Percentiles rank a stretch among this genome's conserved stretches.
These are phyloP conservation scores for Mesaphorura yosii DNA, from an alignment of 1,140 invertebrate genomes.

Conservation along the genomic window DNA sequence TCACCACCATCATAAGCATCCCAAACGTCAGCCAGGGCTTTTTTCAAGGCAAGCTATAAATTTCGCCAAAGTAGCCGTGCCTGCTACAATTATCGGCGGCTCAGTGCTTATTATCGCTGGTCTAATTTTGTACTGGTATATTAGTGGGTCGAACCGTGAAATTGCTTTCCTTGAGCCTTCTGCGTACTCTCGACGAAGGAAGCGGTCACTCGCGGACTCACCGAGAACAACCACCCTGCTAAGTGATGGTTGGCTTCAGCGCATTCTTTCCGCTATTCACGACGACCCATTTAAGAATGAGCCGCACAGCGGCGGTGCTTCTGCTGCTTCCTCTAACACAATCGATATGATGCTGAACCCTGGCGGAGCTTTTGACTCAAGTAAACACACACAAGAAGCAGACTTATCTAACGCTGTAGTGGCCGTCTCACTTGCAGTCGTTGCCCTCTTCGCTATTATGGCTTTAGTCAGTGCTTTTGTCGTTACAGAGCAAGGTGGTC, in stretches of 20 bases:
- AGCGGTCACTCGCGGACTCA: conserved; percentile 24
- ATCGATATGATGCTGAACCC: too few species aligned
- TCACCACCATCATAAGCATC: neutral
- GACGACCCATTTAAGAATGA: conserved; percentile 20
- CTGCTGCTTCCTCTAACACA: neutral
- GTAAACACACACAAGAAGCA: conserved; percentile 11
- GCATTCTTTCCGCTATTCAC: conserved; percentile 25
- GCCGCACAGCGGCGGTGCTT: neutral
- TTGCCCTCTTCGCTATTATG: conserved; percentile 10
- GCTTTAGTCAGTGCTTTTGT: conserved; percentile 14
- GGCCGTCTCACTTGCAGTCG: conserved; percentile 4
- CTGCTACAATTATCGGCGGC: conserved; percentile 26
- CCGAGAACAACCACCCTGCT: conserved; percentile 11
- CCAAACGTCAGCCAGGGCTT: conserved; percentile 10
- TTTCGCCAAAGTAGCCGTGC: conserved; percentile 30
- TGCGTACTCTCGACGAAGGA: conserved; percentile 26
- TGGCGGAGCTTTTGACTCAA: neutral
- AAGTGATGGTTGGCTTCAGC: conserved; percentile 26
- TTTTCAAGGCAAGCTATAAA: conserved; percentile 20
- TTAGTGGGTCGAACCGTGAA: conserved; percentile 27
- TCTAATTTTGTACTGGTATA: conserved; percentile 30
- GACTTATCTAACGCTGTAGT: conserved; percentile 5
- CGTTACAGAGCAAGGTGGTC: conserved; percentile 10
- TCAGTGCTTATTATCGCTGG: conserved; percentile 24
- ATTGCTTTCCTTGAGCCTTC: conserved; percentile 30